Evolutionary conservation across 2,797 vertebrate species (phyloP), one percentile per base, ranked within the genome.

Genomic region (Heliangelus exortis): DNA sequence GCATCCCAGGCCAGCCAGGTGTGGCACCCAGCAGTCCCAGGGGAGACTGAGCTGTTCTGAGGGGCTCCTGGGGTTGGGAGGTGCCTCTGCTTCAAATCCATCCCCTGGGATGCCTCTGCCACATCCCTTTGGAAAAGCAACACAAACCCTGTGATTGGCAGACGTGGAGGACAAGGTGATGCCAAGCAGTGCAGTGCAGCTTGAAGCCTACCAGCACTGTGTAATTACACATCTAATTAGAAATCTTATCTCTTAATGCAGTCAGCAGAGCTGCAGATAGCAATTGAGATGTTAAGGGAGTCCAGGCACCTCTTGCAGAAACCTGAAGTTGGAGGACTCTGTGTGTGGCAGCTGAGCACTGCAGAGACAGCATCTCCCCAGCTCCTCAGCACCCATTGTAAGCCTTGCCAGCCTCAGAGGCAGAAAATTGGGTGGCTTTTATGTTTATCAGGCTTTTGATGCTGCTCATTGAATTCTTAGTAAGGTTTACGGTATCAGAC

Each of bases 361-460:
- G 65, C 78, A 58, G 67, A 62, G 43, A 47, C 2, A 5, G 1
- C 21, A 11, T 62, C 90, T 21, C 28, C 16, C 55, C 77, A 28
- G 33, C 74, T 68, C 62, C 82, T 71, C 84, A 68, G 84, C 88
- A 63, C 66, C 89, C 87, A 18, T 0, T n/a, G 63, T 73, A 19
- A 90, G 50, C 76, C 68, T 34, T 3, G 1, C 57, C 71, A 63
- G 69, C 41, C 65, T 41, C 15, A 54, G 21, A 68, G 65, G 62
- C 80, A 85, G 43, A 81, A 93, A 95, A 92, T 3, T 63, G 67
- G 84, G 78, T 68, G 86, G 55, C 90, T 92, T 89, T 95, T 90
- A 34, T 50, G 41, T 74, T 76, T 45, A 67, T 58, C 77, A 68
- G 84, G 72, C 88, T 84, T 95, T 93, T 77, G 84, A 87, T 85